Percentiles rank a stretch among this genome's conserved stretches.
Evolutionary conservation across 2,888 invertebrate species (phyloP).

Genomic region (Apoda limacodes): DNA sequence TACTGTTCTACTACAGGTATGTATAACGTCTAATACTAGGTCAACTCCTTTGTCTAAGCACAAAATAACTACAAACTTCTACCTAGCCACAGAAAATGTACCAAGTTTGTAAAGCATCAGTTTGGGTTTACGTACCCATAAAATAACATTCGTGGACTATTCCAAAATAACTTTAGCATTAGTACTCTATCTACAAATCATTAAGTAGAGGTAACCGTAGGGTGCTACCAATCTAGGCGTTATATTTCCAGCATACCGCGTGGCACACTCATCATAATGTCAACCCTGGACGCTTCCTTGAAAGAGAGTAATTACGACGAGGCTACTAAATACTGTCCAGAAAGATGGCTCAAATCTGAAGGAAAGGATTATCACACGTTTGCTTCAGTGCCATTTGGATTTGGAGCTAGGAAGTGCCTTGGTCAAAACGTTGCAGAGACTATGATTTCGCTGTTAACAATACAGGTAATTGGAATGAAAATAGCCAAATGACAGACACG

Average conservation of each 20-base stretch:
- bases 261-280: conserved; percentile 74
- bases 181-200: no score
- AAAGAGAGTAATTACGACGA: conserved; percentile 76
- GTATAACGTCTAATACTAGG: no score
- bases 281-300: conserved; percentile 70
- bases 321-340: conserved; percentile 70
- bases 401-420: conserved; percentile 72
- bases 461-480: conserved; percentile 61
- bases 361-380: conserved; percentile 56
- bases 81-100: no score
- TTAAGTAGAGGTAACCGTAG: no score
- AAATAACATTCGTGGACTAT: no score
- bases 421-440: conserved; percentile 73
- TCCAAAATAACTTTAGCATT: no score
- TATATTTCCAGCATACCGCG: conserved; percentile 65
- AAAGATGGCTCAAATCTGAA: conserved; percentile 68
- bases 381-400: conserved; percentile 74
- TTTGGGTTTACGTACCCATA: no score
- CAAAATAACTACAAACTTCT: no score
- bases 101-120: no score
- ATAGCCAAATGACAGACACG: not conserved
- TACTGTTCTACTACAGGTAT: no score
- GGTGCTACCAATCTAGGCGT: no score
- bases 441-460: conserved; percentile 66
- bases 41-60: no score